Evolutionary conservation across 2,888 invertebrate genomes (phyloP), one percentile per base, ranked within the genome.

Genomic region (Norana najaformis): DNA sequence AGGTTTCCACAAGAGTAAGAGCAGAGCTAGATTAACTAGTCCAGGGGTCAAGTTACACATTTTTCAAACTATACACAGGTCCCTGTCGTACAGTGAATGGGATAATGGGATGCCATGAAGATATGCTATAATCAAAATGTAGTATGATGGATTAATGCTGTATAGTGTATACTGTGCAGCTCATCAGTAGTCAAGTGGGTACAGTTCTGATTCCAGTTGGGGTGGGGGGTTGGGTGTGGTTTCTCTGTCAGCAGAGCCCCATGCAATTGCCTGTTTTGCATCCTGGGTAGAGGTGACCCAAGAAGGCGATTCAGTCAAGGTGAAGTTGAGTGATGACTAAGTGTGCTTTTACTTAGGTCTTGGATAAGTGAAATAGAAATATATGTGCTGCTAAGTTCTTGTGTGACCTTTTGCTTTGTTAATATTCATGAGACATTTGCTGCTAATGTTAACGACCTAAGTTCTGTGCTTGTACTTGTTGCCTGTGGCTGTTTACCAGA

Each of bases 401-500:
- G 69, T n/a, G 11, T 69, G n/a, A 69, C 69, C n/a, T 69, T 69
- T 69, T 69, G 30, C 69, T 69, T n/a, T 13, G n/a, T n/a, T 69
- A n/a, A 69, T n/a, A n/a, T 69, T 69, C 30, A 47, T 47, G 1
- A 47, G 23, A 23, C 20, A 47, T 8, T 69, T n/a, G n/a, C 69
- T n/a, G n/a, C 1, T n/a, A 30, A 53, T 53, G 30, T 3, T 53
- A 53, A 53, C 30, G 69, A 69, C 69, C 69, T 69, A 11, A 69
- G 69, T 69, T n/a, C 69, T 69, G 69, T n/a, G n/a, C 69, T 69
- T 30, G 69, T n/a, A n/a, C n/a, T n/a, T 69, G 69, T n/a, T 69
- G 69, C 69, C 69, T 69, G 30, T 11, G 69, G 69, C 69, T 30
- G 69, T 69, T n/a, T 69, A n/a, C n/a, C 69, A n/a, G 30, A 69